phyloP scores from a whole-genome alignment of 2,797 vertebrate species.

The Pogonophryne albipinna region DNA sequence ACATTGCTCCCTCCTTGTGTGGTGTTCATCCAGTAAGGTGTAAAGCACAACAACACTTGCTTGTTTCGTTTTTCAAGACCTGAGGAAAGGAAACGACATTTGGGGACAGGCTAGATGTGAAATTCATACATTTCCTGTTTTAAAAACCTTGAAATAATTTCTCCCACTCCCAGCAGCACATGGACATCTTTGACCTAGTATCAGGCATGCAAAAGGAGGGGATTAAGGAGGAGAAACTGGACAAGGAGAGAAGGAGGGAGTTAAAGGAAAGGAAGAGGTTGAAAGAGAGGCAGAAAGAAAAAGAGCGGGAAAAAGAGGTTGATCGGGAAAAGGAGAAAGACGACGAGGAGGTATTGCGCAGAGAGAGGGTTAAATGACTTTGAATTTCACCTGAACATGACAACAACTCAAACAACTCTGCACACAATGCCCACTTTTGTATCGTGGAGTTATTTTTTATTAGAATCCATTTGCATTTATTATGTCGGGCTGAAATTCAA shows the following conservation, averaged over 20 bases:
- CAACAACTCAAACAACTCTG: too few relatives aligned
- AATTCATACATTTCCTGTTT: conserved; percentile 25
- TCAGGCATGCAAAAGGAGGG: conserved; percentile 82
- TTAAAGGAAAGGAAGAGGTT: conserved; percentile 71
- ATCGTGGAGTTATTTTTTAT: conserved; percentile 17
- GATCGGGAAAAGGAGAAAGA: conserved; percentile 71
- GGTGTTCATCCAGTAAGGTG: neutral
- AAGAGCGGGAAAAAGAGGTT: conserved; percentile 64
- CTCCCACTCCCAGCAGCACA: conserved; percentile 71
- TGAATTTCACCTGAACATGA: conserved; percentile 66
- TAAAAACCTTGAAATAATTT: conserved; percentile 35
- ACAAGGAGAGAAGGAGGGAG: conserved; percentile 75
- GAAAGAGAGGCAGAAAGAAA: conserved; percentile 70
- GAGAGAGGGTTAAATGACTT: conserved; percentile 48
- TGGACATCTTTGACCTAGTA: conserved; percentile 87
- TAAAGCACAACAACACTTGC: neutral
- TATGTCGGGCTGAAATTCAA: conserved; percentile 71
- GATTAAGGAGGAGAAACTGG: conserved; percentile 78
- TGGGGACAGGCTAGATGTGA: neutral
- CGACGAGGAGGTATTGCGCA: conserved; percentile 80
- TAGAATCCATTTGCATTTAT: conserved; percentile 63
- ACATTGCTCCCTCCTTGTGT: neutral
- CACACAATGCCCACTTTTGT: conserved; percentile 30
- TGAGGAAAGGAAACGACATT: neutral
- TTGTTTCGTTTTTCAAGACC: conserved; percentile 1